phyloP scores from a whole-genome alignment of 1,140 invertebrate species.

The Onthophagus taurus region DNA sequence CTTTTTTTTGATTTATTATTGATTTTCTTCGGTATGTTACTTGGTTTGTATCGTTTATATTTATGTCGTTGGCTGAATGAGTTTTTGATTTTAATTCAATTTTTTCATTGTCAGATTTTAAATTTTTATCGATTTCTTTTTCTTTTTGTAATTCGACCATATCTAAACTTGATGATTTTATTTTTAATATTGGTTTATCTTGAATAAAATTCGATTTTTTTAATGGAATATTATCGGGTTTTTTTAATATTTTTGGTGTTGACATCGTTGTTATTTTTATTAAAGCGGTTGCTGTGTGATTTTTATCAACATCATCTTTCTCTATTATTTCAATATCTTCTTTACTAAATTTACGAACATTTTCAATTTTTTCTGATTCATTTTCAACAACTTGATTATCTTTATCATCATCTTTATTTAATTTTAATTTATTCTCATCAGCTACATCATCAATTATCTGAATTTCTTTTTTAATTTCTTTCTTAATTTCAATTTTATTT shows the following conservation, averaged over 20 bases:
- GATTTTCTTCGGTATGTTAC: constrained; percentile 40
- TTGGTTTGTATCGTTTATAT: neutral
- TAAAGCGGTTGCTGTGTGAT: constrained; percentile 9
- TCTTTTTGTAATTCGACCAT: constrained; percentile 25
- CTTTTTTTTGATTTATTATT: constrained; percentile 38
- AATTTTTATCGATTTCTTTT: constrained; percentile 6
- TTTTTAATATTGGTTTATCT: constrained; percentile 19
- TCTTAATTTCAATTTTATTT: no score
- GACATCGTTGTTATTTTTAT: constrained; percentile 21
- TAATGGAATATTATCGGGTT: constrained; percentile 11
- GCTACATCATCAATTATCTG: constrained; percentile 23
- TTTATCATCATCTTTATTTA: constrained; percentile 14
- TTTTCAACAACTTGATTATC: neutral
- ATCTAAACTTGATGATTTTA: constrained; percentile 32
- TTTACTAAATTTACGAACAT: constrained; percentile 39
- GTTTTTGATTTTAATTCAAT: constrained; percentile 5
- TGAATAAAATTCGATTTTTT: constrained; percentile 18
- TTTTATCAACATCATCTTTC: constrained; percentile 35
- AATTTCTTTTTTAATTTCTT: no score
- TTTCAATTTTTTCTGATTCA: neutral
- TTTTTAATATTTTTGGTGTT: constrained; percentile 17
- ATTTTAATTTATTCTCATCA: constrained; percentile 18
- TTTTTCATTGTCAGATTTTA: constrained; percentile 4
- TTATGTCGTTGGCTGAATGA: constrained; percentile 5
- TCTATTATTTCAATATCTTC: constrained; percentile 43